Percentiles rank a stretch among this genome's conserved stretches.
Evolutionary conservation across 2,888 invertebrate genomes (phyloP).

Genomic region (Clepsis dumicolana): DNA sequence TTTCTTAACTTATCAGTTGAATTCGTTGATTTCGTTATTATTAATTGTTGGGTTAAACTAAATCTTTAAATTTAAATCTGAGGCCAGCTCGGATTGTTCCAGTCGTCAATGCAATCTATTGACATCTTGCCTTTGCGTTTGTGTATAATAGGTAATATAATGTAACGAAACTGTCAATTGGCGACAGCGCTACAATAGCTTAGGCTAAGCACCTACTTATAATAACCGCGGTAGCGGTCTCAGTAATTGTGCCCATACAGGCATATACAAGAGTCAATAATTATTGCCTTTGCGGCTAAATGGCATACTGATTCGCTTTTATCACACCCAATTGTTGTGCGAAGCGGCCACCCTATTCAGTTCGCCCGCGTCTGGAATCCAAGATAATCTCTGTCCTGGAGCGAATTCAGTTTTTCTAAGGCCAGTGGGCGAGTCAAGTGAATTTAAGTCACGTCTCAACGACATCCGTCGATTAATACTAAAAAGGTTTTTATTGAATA

Average conservation of each 20-base stretch:
- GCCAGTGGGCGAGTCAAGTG: slow-evolving; percentile 45
- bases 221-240: slow-evolving; percentile 29
- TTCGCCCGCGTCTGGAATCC: slow-evolving; percentile 61
- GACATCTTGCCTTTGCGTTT: not conserved
- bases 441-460: slow-evolving; percentile 48
- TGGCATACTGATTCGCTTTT: slow-evolving; percentile 63
- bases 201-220: not conserved
- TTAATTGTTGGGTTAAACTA: not conserved
- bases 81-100: not conserved
- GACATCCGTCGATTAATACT: slow-evolving; percentile 42
- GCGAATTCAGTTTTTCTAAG: slow-evolving; percentile 59
- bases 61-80: not conserved
- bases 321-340: slow-evolving; percentile 66
- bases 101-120: too few species aligned
- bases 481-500: slow-evolving; percentile 36
- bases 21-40: too few species aligned
- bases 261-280: slow-evolving; percentile 51
- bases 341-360: slow-evolving; percentile 60
- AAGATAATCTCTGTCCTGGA: slow-evolving; percentile 63
- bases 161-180: not conserved
- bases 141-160: not conserved
- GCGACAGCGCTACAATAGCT: not conserved
- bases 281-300: slow-evolving; percentile 58
- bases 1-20: too few species aligned
- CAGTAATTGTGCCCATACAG: slow-evolving; percentile 31